phyloP scores from a whole-genome alignment of 2,888 invertebrate genomes.

The Candidula unifasciata region DNA sequence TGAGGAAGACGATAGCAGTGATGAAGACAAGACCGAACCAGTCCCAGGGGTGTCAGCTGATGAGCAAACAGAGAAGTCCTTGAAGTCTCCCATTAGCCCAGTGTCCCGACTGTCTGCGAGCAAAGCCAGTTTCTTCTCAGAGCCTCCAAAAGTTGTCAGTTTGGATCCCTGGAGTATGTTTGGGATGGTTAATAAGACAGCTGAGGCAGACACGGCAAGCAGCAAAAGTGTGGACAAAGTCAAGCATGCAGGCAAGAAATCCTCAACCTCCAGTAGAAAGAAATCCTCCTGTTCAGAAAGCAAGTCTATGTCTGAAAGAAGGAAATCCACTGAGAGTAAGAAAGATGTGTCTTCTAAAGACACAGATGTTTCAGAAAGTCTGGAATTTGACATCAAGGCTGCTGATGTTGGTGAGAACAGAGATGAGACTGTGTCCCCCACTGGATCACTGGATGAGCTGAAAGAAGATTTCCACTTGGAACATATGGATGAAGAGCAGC shows the following conservation, averaged over 20 bases:
- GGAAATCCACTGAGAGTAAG: conserved; percentile 31
- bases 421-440: neutral
- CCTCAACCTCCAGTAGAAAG: conserved; percentile 13
- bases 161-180: conserved; percentile 73
- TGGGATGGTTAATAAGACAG: conserved; percentile 41
- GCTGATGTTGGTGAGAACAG: conserved; percentile 13
- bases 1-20: conserved; percentile 67
- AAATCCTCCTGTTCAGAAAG: conserved; percentile 28
- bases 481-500: neutral
- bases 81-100: conserved; percentile 50
- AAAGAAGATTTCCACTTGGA: conserved; percentile 37
- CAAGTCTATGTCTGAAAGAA: conserved; percentile 19
- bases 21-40: conserved; percentile 55
- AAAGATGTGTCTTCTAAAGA: conserved; percentile 34
- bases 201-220: neutral
- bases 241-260: conserved; percentile 16
- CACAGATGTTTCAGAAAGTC: conserved; percentile 53
- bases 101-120: conserved; percentile 49
- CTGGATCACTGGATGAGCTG: conserved; percentile 53
- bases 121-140: conserved; percentile 72
- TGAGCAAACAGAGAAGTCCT: conserved; percentile 39
- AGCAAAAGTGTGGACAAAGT: conserved; percentile 14
- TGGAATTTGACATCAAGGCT: conserved; percentile 48
- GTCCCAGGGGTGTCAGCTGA: conserved; percentile 27
- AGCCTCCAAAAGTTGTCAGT: conserved; percentile 73